Evolutionary conservation across 2,113 vertebrate species (phyloP).

Genomic region (Plectropomus leopardus): DNA sequence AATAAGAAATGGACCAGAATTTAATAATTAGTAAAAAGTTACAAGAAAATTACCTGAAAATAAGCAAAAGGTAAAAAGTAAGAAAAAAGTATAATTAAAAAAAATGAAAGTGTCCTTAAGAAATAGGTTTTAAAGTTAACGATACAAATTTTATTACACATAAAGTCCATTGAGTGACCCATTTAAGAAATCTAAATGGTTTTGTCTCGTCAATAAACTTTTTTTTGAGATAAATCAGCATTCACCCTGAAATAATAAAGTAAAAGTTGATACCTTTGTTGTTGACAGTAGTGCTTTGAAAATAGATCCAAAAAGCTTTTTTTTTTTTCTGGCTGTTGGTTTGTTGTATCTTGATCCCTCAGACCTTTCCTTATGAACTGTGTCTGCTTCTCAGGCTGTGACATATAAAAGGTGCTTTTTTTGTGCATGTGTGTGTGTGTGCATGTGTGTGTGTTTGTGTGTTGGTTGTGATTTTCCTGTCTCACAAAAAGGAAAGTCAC

Average conservation of each 20-base stretch:
- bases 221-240: neutral
- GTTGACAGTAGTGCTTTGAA: neutral
- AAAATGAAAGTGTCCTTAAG: too few relatives aligned
- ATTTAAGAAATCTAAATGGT: neutral
- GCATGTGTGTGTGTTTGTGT: neutral
- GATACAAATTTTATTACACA: too few relatives aligned
- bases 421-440: too few relatives aligned
- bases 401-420: conserved; percentile 2
- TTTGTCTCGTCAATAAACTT: neutral
- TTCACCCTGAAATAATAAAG: neutral
- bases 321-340: too few relatives aligned
- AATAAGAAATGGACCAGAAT: too few relatives aligned
- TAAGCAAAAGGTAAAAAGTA: too few relatives aligned
- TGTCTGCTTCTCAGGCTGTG: neutral
- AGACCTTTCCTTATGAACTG: neutral
- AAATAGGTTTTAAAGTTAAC: too few relatives aligned
- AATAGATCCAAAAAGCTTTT: conserved; percentile 9
- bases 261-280: conserved; percentile 40
- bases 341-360: neutral
- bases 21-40: too few relatives aligned
- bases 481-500: neutral
- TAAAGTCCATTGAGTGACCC: neutral
- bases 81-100: too few relatives aligned
- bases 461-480: neutral
- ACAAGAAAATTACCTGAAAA: too few relatives aligned